Evolutionary conservation across 2,888 invertebrate genomes (phyloP).

Genomic region (Dugesia japonica): DNA sequence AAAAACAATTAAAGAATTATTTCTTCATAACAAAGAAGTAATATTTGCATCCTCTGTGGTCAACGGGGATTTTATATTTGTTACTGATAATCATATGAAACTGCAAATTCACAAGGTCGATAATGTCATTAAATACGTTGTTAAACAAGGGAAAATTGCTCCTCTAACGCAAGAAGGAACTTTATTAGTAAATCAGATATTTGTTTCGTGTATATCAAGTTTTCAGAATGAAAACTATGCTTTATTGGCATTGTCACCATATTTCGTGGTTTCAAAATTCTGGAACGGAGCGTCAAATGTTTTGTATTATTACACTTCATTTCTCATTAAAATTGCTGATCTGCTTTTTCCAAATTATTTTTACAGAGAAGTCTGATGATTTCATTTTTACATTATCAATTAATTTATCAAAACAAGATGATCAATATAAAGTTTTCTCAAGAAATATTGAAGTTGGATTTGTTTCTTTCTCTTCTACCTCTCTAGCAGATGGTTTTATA

Average conservation of each 20-base stretch:
- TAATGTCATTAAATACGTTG: background rate
- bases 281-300: background rate
- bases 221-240: conserved; percentile 10
- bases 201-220: conserved; percentile 10
- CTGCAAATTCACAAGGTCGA: background rate
- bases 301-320: background rate
- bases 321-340: background rate
- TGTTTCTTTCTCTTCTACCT: background rate
- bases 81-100: background rate
- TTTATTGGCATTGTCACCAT: background rate
- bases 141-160: conserved; percentile 3
- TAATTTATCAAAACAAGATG: too few species aligned
- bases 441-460: background rate
- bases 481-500: background rate
- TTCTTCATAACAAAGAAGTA: background rate
- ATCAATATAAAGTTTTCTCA: background rate
- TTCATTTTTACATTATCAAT: too few species aligned
- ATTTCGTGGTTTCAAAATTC: conserved; percentile 1
- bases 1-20: background rate
- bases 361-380: background rate
- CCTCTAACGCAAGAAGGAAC: conserved; percentile 10
- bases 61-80: background rate
- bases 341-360: background rate
- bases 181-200: background rate
- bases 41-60: background rate